Base-by-base conservation (phyloP, 2,888 invertebrate species). In the Elmis aenea region DNA sequence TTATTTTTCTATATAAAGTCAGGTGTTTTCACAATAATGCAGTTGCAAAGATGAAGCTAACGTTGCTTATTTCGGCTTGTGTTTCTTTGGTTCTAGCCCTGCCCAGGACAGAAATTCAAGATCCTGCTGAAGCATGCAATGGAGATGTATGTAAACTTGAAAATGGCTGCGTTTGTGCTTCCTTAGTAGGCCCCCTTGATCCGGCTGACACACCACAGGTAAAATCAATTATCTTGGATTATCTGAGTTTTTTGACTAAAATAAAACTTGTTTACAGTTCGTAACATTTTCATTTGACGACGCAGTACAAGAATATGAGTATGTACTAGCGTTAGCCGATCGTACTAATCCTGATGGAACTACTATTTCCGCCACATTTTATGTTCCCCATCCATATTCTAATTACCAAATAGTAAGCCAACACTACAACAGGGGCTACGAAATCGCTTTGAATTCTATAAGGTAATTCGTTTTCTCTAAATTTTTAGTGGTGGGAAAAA, bases 361-460 rank as follows among this genome's bases (percentile, higher is more conserved):
- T 39, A 71, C 71, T 0, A 73, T 75, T 1, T 72, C 76, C 0
- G 75, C 74, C 21, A 85, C 85, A 0, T 82, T 83, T 64, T 87
- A 76, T 59, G 70, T 85, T 16, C 80, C 76, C 18, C 85, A 87
- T 52, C 79, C 83, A 45, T 85, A 84, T 58, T 82, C 81, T 0
- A 76, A 63, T 37, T 66, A 66, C 39, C 61, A 67, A 8, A 46
- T 54, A 34, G 69, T 81, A 4, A 77, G 81, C 51, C 70, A 76
- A 26, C 66, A 84, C 1, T 76, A 76, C 51, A 58, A 68, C 27
- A 53, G 63, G 3, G 77, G 83, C 0, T 77, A 73, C 43, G 83
- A 84, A 59, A 78, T 85, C 2, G 82, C 75, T 1, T 68, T 81
- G 1, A 81, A 84, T 57, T 82, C 83, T 5, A 74, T 84, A 15